Percentiles rank a stretch among this genome's conserved stretches.
These are phyloP conservation scores for Lamellibrachia luymesi DNA, from an alignment of 1,140 invertebrate genomes.

Conservation along the genomic window DNA sequence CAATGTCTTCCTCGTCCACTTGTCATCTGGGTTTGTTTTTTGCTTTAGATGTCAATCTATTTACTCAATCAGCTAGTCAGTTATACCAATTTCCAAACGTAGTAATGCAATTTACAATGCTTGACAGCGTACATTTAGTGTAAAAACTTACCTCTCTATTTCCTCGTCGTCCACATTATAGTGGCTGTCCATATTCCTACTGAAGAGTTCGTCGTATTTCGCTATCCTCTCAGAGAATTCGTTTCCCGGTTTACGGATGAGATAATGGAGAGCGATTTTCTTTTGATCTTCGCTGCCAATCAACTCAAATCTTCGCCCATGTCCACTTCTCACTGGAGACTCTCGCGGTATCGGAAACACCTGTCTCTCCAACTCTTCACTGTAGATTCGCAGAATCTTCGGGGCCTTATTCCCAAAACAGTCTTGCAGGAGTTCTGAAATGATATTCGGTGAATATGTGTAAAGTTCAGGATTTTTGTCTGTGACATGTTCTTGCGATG, in stretches of 20 bases:
- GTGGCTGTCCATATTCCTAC: conserved; percentile 32
- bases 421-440: conserved; percentile 36
- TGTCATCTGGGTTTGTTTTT: no score
- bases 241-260: conserved; percentile 34
- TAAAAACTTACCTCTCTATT: conserved; percentile 23
- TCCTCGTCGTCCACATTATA: conserved; percentile 42
- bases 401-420: conserved; percentile 32
- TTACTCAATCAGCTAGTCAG: no score
- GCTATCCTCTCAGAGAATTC: conserved; percentile 29
- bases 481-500: no score
- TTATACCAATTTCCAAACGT: no score
- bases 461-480: no score
- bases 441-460: no score
- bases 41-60: no score
- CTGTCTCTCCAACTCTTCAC: conserved; percentile 38
- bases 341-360: conserved; percentile 39
- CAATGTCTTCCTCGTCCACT: no score
- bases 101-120: no score
- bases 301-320: conserved; percentile 11
- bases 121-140: no score
- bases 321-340: conserved; percentile 8
- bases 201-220: conserved; percentile 41
- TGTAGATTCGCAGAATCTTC: conserved; percentile 46
- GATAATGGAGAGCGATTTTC: conserved; percentile 42
- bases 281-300: conserved; percentile 25